Conservation (phyloP, 1,140 invertebrate genomes). For the Mya arenaria region DNA sequence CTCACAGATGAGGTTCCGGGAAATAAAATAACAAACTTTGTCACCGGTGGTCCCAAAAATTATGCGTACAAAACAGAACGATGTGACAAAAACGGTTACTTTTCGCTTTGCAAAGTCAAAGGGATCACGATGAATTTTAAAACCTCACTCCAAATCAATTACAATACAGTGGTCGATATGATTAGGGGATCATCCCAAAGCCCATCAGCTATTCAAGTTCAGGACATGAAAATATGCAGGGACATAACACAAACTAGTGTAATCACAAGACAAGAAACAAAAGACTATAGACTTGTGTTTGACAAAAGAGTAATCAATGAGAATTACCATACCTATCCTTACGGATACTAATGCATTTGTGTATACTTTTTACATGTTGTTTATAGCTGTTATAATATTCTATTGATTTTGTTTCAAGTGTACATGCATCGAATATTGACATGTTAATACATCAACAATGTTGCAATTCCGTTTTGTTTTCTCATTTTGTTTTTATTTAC, state of each 20-base stretch:
- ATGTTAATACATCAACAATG: too few relatives aligned
- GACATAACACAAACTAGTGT: background rate
- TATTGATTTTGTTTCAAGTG: too few relatives aligned
- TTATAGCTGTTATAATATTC: too few relatives aligned
- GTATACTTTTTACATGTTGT: too few relatives aligned
- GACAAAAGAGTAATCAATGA: conserved; percentile 3
- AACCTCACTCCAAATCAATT: background rate
- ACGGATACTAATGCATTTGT: background rate
- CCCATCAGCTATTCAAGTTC: background rate
- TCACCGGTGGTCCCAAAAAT: conserved; percentile 47
- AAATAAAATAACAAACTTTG: conserved; percentile 29
- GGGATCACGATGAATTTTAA: conserved; percentile 34
- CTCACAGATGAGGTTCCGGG: background rate
- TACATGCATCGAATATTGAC: too few relatives aligned
- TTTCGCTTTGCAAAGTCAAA: conserved; percentile 18
- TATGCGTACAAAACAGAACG: conserved; percentile 7
- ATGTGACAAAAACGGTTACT: background rate
- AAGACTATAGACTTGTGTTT: background rate
- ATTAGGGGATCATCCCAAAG: background rate
- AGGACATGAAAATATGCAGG: background rate
- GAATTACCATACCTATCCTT: background rate
- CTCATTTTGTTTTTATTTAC: too few relatives aligned
- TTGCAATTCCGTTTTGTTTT: too few relatives aligned
- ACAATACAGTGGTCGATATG: background rate
- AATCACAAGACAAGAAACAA: background rate